Evolutionary conservation across 1,140 invertebrate species (phyloP), one percentile per base, ranked within the genome.

Genomic region (Ceratina calcarata): DNA sequence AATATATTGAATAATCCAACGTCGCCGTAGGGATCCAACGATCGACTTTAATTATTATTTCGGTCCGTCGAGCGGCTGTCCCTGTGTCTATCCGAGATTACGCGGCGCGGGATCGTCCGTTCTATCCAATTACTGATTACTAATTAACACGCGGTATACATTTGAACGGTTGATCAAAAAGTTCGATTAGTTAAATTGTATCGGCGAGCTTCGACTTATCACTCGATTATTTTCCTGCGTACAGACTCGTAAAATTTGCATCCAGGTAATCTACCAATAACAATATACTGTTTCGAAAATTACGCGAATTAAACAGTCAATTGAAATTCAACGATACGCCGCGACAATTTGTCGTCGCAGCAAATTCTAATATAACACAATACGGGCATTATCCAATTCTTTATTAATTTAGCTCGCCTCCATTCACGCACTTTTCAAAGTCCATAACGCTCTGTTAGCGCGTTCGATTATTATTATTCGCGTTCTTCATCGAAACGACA

Each of bases 41-140:
- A 81, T 84, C 66, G 60, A 84, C 55, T 55, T 78, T 81, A 84
- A 81, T 73, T 78, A 78, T 86, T 81, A 80, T 87, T 84, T 86
- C 81, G 72, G 78, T 65, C 62, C 58, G 69, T 75, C 84, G 78
- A 76, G 20, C 78, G 78, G 49, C 15, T 57, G 1, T 16, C 61
- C 51, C 53, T 27, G 57, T 45, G 53, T 60, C 20, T 22, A 16
- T 10, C 45, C 49, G 37, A 18, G 20, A 62, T 16, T 57, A 2
- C 3, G 15, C 49, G 60, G 51, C 73, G 68, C 53, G 82, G 60
- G 45, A 66, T 84, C 78, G 78, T 84, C 61, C 58, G 12, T 20
- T n/a, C 22, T 32, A 12, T 22, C 60, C 13, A 37, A 13, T 10
- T 57, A 16, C 55, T 45, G 7, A 45, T 45, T 10, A 45, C 37